Conservation (phyloP, 2,113 vertebrate species). For the Apodemus sylvaticus region DNA sequence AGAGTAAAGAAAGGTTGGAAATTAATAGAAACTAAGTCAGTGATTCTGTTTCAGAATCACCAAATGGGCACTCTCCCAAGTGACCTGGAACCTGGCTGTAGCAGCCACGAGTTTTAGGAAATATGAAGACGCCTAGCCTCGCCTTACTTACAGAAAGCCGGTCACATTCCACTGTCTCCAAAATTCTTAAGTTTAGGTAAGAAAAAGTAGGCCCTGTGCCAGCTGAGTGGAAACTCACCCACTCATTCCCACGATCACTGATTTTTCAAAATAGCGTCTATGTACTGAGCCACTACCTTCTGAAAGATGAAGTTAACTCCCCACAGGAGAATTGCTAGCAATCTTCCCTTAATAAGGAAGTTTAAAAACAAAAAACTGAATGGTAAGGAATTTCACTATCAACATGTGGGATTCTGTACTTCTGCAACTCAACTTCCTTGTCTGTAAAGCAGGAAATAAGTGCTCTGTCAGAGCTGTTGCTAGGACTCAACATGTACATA, state of each 20-base stretch:
- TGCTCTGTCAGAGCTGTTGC: not conserved
- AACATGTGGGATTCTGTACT: not conserved
- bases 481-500: not conserved
- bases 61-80: not conserved
- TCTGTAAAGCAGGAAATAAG: not conserved
- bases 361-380: not conserved
- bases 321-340: not conserved
- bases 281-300: not conserved
- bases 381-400: not conserved
- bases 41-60: not conserved
- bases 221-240: not conserved
- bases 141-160: not conserved
- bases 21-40: not conserved
- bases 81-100: not conserved
- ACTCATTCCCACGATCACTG: not conserved
- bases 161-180: not conserved
- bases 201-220: not conserved
- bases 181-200: not conserved
- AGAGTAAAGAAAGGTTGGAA: accelerated
- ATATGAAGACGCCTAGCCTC: not conserved
- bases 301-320: not conserved
- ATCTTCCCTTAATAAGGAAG: not conserved
- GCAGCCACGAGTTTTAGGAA: not conserved
- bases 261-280: not conserved
- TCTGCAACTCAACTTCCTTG: not conserved